These are phyloP conservation scores for Melanerpes aurifrons DNA, from an alignment of 2,113 vertebrate genomes.

Conservation along the genomic window DNA sequence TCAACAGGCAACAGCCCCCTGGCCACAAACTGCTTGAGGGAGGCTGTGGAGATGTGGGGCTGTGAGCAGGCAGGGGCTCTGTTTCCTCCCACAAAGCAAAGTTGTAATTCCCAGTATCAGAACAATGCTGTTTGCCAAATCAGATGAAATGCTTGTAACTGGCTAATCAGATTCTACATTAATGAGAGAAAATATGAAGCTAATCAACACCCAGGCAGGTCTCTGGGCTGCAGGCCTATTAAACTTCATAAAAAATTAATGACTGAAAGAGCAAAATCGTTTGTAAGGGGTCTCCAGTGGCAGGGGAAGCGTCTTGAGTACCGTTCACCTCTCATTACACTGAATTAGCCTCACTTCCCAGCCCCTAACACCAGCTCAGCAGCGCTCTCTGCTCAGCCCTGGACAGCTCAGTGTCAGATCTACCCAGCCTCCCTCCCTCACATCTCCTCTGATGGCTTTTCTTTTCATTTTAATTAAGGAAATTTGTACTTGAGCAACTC, in stretches of 20 bases:
- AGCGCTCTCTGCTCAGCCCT: conserved; percentile 46
- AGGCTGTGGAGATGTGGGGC: background rate
- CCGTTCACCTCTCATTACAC: conserved; percentile 74
- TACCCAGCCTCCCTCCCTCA: background rate
- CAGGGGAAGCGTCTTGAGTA: conserved; percentile 68
- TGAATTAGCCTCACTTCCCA: conserved; percentile 73
- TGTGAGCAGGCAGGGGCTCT: background rate
- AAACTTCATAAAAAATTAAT: conserved; percentile 93
- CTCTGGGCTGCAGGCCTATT: conserved; percentile 89
- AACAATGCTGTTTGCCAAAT: conserved; percentile 63
- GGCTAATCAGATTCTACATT: conserved; percentile 89
- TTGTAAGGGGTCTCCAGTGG: conserved; percentile 86
- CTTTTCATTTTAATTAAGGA: conserved; percentile 53
- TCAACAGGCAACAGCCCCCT: background rate
- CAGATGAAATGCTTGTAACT: conserved; percentile 77
- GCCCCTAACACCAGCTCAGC: conserved; percentile 67
- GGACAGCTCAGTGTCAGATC: conserved; percentile 14
- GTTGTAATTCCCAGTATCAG: conserved; percentile 58
- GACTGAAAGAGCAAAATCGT: conserved; percentile 83
- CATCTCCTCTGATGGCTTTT: background rate
- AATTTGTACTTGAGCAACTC: conserved; percentile 24
- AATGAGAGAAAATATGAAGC: conserved; percentile 87
- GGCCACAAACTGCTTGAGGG: background rate
- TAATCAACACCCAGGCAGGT: conserved; percentile 86
- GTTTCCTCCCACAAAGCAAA: conserved; percentile 26